Percentiles rank a stretch among this genome's conserved stretches.
Conservation (phyloP, 2,888 invertebrate species). For the Tachina grossa region DNA sequence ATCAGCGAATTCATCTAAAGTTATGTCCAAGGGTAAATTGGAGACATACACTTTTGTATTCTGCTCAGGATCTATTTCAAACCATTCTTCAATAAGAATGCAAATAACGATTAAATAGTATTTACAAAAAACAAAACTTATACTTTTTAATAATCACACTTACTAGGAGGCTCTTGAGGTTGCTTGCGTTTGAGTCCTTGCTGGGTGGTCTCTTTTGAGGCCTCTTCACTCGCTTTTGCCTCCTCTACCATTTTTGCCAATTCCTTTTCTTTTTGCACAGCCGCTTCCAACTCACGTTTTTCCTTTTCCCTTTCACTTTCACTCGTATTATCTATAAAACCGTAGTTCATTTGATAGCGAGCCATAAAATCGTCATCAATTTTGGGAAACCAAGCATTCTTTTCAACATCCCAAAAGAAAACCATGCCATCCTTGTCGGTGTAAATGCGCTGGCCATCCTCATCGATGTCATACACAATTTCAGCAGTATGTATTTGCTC, state of each 20-base stretch:
- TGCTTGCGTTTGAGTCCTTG: slow-evolving; percentile 83
- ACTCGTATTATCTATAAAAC: slow-evolving; percentile 87
- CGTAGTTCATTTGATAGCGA: slow-evolving; percentile 97
- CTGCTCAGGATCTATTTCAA: slow-evolving; percentile 92
- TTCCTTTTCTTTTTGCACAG: slow-evolving; percentile 74
- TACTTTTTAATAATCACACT: slow-evolving; percentile 63
- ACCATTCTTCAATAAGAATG: slow-evolving; percentile 87
- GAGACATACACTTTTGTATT: slow-evolving; percentile 98
- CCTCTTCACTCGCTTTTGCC: slow-evolving; percentile 73
- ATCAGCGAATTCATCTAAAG: slow-evolving; percentile 94
- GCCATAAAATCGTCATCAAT: slow-evolving; percentile 98
- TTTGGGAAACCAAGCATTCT: slow-evolving; percentile 98
- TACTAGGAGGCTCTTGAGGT: slow-evolving; percentile 83
- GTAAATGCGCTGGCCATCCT: slow-evolving; percentile 90
- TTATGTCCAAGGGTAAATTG: slow-evolving; percentile 93
- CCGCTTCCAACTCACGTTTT: slow-evolving; percentile 74
- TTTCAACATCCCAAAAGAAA: slow-evolving; percentile 95
- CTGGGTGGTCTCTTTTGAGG: slow-evolving; percentile 52
- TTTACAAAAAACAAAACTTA: neutral
- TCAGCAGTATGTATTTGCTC: slow-evolving; percentile 72
- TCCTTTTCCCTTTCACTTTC: slow-evolving; percentile 74
- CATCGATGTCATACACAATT: slow-evolving; percentile 88
- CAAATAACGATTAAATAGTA: neutral
- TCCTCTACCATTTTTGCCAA: slow-evolving; percentile 77
- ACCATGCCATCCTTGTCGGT: slow-evolving; percentile 94